phyloP scores from a whole-genome alignment of 2,113 vertebrate genomes.

The Jaculus jaculus region DNA sequence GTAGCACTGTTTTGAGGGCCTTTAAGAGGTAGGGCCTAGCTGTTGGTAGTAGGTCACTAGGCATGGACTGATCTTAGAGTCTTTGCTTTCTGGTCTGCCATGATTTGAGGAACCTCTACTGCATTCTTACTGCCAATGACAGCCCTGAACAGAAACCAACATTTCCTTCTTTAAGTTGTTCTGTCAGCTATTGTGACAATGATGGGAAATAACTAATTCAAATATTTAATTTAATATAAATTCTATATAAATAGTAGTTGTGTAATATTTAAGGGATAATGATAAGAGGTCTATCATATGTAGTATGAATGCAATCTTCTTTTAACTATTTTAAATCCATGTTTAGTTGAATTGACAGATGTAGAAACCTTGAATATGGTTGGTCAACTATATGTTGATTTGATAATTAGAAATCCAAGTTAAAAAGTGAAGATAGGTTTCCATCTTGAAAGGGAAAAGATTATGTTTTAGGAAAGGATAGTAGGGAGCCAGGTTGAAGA shows the following conservation, averaged over 20 bases:
- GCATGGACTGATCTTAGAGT: too few relatives aligned
- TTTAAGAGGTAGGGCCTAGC: background rate
- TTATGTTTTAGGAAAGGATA: background rate
- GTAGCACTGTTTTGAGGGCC: background rate
- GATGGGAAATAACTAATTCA: background rate
- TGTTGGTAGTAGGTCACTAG: background rate
- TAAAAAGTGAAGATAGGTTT: background rate
- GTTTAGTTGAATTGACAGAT: background rate
- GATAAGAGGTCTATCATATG: background rate
- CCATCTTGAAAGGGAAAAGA: background rate
- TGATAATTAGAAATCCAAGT: background rate
- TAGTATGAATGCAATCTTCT: background rate
- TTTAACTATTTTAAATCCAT: too few relatives aligned
- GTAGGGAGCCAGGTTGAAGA: background rate
- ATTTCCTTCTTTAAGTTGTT: background rate
- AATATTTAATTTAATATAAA: too few relatives aligned
- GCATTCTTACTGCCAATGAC: too few relatives aligned
- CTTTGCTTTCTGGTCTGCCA: background rate
- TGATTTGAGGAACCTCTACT: too few relatives aligned
- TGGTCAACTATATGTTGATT: background rate
- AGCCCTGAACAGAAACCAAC: too few relatives aligned
- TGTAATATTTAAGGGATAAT: too few relatives aligned
- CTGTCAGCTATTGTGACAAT: background rate
- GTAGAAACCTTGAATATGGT: background rate
- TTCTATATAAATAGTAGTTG: too few relatives aligned